Base-by-base conservation (phyloP, 2,113 vertebrate species). In the Petromus typicus region DNA sequence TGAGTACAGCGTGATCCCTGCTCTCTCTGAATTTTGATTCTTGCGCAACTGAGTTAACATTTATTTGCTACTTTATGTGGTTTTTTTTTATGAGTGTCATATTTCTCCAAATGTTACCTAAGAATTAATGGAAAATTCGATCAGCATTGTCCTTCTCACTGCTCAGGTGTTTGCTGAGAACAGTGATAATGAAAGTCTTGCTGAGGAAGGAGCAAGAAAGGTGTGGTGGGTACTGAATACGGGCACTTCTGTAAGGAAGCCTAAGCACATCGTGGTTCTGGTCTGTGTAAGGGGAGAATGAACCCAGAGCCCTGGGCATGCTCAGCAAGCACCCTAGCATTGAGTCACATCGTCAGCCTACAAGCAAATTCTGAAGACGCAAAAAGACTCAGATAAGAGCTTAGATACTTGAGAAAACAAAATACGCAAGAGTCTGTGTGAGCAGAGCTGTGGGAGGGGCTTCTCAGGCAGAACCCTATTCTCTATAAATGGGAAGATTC, bases 331-430 rank as follows among this genome's bases (percentile, higher is more conserved):
- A 3, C 73, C 30, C 43, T 4, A 76, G 25, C 45, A 76, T 3
- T 30, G 73, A 48, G 73, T 76, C 27, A 13, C 27, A 76, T 76
- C 73, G 30, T 25, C 73, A 48, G 43, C 13, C 27, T 48, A 76
- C 25, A 48, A 48, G 6, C 43, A 75, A 75, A 45, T 78, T 78
- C 18, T 14, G 34, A 73, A 84, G 76, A 57, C 61, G 13, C 16
- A 79, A 91, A 92, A 69, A n/a, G 85, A 80, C 17, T 87, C 48
- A 87, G 78, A 40, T 83, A 57, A 20, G 48, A 67, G 78, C 11
- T 78, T 32, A 85, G 71, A 32, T 30, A 81, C 1, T 27, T 37
- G 6, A 23, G 34, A 84, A 82, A 90, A 75, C 4, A 45, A 23
- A 93, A 84, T 30, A 59, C 18, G 51, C 67, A 75, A 59, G 25